Conservation (phyloP, 2,797 vertebrate genomes). For the Antrozous pallidus region DNA sequence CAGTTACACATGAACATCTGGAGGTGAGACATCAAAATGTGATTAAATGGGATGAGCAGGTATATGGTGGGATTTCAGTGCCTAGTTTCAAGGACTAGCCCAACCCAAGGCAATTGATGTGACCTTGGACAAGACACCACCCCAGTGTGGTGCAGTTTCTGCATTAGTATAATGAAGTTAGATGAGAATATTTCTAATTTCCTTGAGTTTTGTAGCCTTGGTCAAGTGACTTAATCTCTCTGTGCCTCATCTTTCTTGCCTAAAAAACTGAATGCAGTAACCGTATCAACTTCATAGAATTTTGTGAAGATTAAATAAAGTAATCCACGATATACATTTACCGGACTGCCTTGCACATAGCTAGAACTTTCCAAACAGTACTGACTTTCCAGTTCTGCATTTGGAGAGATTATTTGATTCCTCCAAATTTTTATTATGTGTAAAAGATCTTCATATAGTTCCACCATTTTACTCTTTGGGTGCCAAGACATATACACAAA, state of each 20-base stretch:
- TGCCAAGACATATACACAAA: background rate
- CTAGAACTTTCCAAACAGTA: background rate
- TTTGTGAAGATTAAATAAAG: background rate
- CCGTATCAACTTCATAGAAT: background rate
- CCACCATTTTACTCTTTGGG: background rate
- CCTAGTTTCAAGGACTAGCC: background rate
- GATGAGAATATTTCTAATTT: background rate
- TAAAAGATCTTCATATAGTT: background rate
- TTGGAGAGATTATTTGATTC: background rate
- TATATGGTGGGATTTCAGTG: background rate
- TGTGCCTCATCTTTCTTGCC: background rate
- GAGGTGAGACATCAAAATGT: background rate
- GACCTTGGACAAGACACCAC: background rate
- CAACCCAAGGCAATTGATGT: background rate
- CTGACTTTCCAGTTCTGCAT: background rate
- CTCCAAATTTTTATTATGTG: background rate
- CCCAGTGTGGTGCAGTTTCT: background rate
- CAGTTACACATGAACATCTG: background rate
- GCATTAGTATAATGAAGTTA: background rate
- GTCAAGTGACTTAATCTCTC: background rate
- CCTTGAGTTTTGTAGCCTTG: background rate
- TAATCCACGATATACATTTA: background rate
- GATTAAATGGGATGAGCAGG: background rate
- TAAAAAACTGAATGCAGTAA: background rate
- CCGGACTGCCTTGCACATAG: background rate